Percentiles rank a stretch among this genome's conserved stretches.
Evolutionary conservation across 1,140 invertebrate species (phyloP).

Genomic region (Acyrthosiphon pisum): DNA sequence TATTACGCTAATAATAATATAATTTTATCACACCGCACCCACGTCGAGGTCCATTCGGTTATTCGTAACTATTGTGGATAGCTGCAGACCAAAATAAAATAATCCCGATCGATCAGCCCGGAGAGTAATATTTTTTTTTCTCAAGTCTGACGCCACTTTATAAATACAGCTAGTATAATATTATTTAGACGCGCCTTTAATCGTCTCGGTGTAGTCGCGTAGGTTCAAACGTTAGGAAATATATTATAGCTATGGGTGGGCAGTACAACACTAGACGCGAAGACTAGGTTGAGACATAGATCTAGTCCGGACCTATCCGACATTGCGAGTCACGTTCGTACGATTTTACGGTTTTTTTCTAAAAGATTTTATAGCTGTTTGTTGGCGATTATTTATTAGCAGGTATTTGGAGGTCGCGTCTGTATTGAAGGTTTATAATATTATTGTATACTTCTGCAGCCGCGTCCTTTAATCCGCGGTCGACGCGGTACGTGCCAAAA

Average conservation of each 20-base stretch:
- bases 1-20: background rate
- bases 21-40: background rate
- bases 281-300: background rate
- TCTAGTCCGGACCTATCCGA: background rate
- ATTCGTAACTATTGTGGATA: background rate
- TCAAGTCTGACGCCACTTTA: background rate
- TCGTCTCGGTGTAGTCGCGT: background rate
- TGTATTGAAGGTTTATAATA: constrained; percentile 38
- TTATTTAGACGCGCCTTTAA: background rate
- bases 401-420: constrained; percentile 35
- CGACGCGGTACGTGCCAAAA: constrained; percentile 62
- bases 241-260: background rate
- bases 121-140: background rate
- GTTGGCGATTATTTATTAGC: background rate
- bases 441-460: background rate
- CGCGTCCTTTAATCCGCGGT: constrained; percentile 29
- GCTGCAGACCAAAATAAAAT: background rate
- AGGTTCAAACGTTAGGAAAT: background rate
- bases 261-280: background rate
- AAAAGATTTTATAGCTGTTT: background rate
- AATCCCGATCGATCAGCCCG: background rate
- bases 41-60: background rate
- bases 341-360: background rate
- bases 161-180: background rate
- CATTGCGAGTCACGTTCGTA: background rate